phyloP scores from a whole-genome alignment of 2,888 invertebrate species.

The Colostygia pectinataria region DNA sequence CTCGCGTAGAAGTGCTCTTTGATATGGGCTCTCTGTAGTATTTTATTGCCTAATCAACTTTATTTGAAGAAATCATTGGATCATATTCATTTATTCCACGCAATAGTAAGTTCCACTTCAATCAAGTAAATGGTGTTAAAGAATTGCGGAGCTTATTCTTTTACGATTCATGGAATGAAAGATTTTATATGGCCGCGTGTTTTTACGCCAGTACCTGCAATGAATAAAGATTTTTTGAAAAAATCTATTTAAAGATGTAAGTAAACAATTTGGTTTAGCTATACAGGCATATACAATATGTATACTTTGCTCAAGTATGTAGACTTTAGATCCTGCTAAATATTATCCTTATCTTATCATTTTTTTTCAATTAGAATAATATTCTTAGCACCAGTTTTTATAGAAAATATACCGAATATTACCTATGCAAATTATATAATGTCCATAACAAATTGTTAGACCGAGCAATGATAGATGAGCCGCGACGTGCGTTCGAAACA shows the following conservation, averaged over 20 bases:
- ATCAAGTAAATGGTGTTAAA: constrained; percentile 31
- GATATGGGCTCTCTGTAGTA: constrained; percentile 48
- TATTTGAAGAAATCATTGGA: constrained; percentile 47
- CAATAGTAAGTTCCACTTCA: constrained; percentile 31
- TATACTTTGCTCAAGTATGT: too few relatives aligned
- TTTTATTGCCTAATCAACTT: constrained; percentile 47
- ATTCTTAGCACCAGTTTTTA: too few relatives aligned
- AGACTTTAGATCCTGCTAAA: too few relatives aligned
- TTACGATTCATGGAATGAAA: constrained; percentile 32
- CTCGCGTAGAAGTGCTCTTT: constrained; percentile 47
- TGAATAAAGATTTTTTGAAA: constrained; percentile 10
- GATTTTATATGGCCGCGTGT: constrained; percentile 38
- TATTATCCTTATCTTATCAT: too few relatives aligned
- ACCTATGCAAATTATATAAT: constrained; percentile 9
- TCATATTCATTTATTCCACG: constrained; percentile 36
- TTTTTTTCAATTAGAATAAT: too few relatives aligned
- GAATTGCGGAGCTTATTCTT: constrained; percentile 24
- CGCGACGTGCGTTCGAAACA: constrained; percentile 68
- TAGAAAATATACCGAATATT: too few relatives aligned
- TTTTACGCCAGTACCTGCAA: constrained; percentile 32
- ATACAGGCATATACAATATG: too few relatives aligned
- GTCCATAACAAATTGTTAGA: constrained; percentile 44
- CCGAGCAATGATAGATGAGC: constrained; percentile 71
- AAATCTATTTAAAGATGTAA: too few relatives aligned
- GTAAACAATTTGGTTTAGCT: too few relatives aligned